Percentiles rank a stretch among this genome's conserved stretches.
Conservation (phyloP, 2,888 invertebrate genomes). For the Priocnemis perturbator region DNA sequence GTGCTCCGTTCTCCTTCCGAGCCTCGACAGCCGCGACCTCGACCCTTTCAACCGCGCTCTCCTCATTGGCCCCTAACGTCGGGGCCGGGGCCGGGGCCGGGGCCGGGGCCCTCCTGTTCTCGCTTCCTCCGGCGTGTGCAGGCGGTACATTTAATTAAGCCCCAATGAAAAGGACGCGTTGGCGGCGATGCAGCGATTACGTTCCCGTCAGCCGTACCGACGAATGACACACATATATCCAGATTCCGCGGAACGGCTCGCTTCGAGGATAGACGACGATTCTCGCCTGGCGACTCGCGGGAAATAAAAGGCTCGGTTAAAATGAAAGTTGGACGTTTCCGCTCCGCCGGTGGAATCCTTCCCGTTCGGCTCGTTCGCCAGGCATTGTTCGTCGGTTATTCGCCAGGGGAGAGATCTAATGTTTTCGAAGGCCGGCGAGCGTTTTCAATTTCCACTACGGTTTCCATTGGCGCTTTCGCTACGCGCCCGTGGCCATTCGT, state of each 20-base stretch:
- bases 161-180: slow-evolving; percentile 66
- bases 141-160: slow-evolving; percentile 65
- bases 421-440: too few species aligned
- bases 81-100: slow-evolving; percentile 39
- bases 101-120: slow-evolving; percentile 45
- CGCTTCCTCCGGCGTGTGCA: slow-evolving; percentile 52
- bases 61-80: slow-evolving; percentile 43
- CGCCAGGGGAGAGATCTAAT: too few species aligned
- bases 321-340: too few species aligned
- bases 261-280: too few species aligned
- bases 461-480: too few species aligned
- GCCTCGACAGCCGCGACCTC: slow-evolving; percentile 17
- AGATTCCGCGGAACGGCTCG: slow-evolving; percentile 20
- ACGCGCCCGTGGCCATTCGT: too few species aligned
- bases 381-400: too few species aligned
- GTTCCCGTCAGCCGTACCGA: slow-evolving; percentile 33
- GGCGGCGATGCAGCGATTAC: slow-evolving; percentile 54
- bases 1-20: slow-evolving; percentile 5
- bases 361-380: too few species aligned
- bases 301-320: too few species aligned
- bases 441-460: too few species aligned
- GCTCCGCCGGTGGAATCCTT: too few species aligned
- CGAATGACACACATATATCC: slow-evolving; percentile 32
- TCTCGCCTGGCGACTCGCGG: too few species aligned
- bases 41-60: slow-evolving; percentile 29